phyloP scores from a whole-genome alignment of 1,140 invertebrate species.

The Achroia grisella region DNA sequence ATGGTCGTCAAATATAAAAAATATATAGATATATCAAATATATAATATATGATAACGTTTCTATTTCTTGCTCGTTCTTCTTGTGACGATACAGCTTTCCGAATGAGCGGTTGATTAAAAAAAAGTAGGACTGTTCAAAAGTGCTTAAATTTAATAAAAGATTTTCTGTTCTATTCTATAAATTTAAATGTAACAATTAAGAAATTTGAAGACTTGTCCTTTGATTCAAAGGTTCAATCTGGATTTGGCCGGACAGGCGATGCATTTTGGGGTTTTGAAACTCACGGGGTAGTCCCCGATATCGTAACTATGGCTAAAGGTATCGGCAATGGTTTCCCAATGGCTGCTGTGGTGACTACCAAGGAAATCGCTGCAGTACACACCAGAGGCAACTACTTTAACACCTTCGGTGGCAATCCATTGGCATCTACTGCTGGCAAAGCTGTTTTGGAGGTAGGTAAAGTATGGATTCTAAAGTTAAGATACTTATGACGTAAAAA shows the following conservation, averaged over 20 bases:
- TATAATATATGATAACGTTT: too few relatives aligned
- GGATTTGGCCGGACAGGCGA: constrained; percentile 96
- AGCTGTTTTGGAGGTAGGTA: constrained; percentile 88
- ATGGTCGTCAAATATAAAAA: too few relatives aligned
- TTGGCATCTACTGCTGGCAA: constrained; percentile 90
- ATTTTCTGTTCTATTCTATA: too few relatives aligned
- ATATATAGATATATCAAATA: too few relatives aligned
- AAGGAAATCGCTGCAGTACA: constrained; percentile 86
- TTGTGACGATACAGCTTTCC: too few relatives aligned
- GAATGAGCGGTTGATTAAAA: too few relatives aligned
- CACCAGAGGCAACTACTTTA: constrained; percentile 89
- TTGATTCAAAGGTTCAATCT: constrained; percentile 85
- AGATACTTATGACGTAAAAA: not conserved
- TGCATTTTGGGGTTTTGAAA: constrained; percentile 96
- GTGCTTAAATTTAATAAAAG: too few relatives aligned
- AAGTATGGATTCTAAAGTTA: not conserved
- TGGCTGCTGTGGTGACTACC: constrained; percentile 95
- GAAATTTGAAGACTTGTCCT: not conserved
- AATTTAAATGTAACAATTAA: too few relatives aligned
- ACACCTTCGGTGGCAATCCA: constrained; percentile 97
- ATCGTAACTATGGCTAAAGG: constrained; percentile 94
- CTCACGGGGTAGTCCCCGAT: constrained; percentile 90
- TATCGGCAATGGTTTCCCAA: constrained; percentile 95
- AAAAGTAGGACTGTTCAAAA: too few relatives aligned
- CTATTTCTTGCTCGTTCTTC: too few relatives aligned